Evolutionary conservation across 1,140 invertebrate genomes (phyloP).

Genomic region (Lamellibrachia luymesi): DNA sequence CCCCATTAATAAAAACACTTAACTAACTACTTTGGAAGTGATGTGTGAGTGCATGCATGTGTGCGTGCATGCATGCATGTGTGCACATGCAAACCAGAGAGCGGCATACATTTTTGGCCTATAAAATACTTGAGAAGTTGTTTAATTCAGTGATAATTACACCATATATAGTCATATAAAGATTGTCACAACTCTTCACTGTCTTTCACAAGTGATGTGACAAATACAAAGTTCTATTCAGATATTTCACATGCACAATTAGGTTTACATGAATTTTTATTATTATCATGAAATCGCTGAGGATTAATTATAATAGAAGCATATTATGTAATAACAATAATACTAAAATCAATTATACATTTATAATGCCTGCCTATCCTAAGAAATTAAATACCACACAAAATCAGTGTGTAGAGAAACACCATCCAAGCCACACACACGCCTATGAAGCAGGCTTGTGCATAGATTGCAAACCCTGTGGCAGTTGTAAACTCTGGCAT

Average conservation of each 20-base stretch:
- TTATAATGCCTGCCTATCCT: no score
- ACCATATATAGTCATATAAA: no score
- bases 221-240: no score
- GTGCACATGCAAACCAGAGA: background rate
- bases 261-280: no score
- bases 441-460: background rate
- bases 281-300: no score
- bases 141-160: background rate
- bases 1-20: background rate
- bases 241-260: no score
- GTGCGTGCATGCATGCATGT: no score
- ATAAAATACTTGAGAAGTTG: background rate
- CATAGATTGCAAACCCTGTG: background rate
- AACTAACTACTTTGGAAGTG: background rate
- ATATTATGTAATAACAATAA: no score
- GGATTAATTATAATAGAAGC: no score
- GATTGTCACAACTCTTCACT: no score
- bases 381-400: background rate
- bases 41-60: background rate
- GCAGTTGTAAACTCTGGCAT: background rate
- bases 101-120: background rate
- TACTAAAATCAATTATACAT: no score
- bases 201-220: no score
- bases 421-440: background rate
- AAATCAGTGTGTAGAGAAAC: background rate